Evolutionary conservation across 2,113 vertebrate species (phyloP).

Genomic region (Elachura formosa): DNA sequence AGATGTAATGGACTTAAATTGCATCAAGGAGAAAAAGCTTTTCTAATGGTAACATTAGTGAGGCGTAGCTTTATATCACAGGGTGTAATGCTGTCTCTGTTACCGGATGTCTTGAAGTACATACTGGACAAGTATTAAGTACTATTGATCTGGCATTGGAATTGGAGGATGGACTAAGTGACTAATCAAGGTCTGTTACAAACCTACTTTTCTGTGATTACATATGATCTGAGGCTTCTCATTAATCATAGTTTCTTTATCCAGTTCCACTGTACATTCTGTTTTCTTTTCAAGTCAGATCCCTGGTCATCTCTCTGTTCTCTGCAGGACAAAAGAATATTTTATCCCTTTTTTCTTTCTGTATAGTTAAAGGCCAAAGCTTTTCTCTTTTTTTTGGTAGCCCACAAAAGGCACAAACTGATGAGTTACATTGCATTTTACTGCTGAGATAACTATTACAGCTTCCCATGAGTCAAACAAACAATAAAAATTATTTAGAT

Average conservation of each 20-base stretch:
- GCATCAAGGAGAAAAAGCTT: constrained; percentile 7
- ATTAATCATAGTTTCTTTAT: background rate
- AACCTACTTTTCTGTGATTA: constrained; percentile 18
- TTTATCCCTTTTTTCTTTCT: background rate
- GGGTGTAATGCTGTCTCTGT: background rate
- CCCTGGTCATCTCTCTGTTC: background rate
- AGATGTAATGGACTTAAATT: constrained; percentile 38
- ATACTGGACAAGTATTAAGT: background rate
- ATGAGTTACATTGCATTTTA: background rate
- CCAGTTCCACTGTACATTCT: background rate
- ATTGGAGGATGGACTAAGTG: background rate
- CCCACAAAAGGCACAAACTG: background rate
- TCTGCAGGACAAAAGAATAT: background rate
- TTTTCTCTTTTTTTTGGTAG: background rate
- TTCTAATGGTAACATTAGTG: constrained; percentile 40
- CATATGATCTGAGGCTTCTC: background rate
- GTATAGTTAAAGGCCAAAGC: background rate
- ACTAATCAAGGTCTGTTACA: background rate
- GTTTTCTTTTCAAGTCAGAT: constrained; percentile 1
- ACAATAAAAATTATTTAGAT: background rate
- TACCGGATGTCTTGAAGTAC: background rate
- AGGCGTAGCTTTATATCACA: background rate
- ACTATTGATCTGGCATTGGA: constrained; percentile 38
- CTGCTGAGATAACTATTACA: background rate
- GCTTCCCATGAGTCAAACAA: background rate